Base-by-base conservation (phyloP, 2,113 vertebrate species). In the Heptranchias perlo region DNA sequence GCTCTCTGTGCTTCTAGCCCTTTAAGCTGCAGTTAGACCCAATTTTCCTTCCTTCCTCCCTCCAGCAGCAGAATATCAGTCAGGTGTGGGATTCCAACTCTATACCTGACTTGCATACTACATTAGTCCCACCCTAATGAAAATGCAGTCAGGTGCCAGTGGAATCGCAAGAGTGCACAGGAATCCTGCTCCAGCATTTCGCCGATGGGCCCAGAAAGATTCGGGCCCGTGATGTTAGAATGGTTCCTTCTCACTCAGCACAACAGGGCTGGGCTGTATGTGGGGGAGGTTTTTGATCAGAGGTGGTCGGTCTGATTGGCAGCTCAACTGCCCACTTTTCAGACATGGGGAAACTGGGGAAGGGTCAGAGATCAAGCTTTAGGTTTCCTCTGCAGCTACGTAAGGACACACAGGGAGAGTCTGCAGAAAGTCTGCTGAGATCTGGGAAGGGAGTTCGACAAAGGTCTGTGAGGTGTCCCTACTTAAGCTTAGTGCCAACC, bases 311-410 rank as follows among this genome's bases (percentile, higher is more conserved):
- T 58, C 39, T 82, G n/a, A 39, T 82, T 82, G 39, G 78, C 78
- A 82, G 18, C 39, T 82, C 39, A 82, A 82, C 18, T 82, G 39
- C 16, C 78, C 39, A 82, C 44, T 82, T 82, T 39, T 39, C 78
- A 82, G 78, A 82, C 78, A 82, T 82, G 78, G 78, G n/a, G 78
- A 82, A 82, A 39, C 39, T 82, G 78, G 78, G 39, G 39, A 82
- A 82, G 78, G 44, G 78, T 39, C 78, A 82, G 78, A 82, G 78
- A 39, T 82, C 78, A 82, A 82, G 6, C 39, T 47, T 82, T 82
- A 39, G 78, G 78, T 82, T 82, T 82, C 39, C 78, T 82, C 39
- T 44, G 44, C 39, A 82, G 44, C 78, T 44, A 82, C 44, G 78
- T 82, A 44, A 82, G 39, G 78, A 82, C 78, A 82, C 78, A 82